Evolutionary conservation across 2,888 invertebrate species (phyloP).

Genomic region (Thymelicus sylvestris): DNA sequence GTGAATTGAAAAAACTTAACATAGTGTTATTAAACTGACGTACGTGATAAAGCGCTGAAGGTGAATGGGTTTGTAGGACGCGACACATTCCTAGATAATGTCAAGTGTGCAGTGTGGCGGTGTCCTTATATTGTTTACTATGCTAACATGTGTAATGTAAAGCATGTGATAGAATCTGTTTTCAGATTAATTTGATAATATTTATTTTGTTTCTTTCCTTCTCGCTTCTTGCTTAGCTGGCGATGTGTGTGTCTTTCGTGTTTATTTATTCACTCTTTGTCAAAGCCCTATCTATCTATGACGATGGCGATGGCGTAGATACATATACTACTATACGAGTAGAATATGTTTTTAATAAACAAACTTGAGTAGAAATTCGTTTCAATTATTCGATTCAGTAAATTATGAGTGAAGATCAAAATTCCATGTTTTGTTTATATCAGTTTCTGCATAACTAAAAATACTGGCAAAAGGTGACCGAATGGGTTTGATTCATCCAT

Average conservation of each 20-base stretch:
- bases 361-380: too few relatives aligned
- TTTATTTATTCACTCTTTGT: too few relatives aligned
- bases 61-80: conserved; percentile 35
- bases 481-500: conserved; percentile 1
- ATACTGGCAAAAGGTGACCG: not conserved
- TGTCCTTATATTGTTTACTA: conserved; percentile 24
- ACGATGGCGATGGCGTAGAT: too few relatives aligned
- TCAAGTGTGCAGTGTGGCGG: conserved; percentile 17
- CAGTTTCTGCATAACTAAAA: too few relatives aligned
- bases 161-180: not conserved
- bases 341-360: too few relatives aligned
- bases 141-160: conserved; percentile 11
- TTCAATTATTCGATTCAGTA: too few relatives aligned
- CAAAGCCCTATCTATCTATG: too few relatives aligned
- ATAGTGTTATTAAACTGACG: conserved; percentile 12
- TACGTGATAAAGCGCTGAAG: conserved; percentile 26
- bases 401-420: too few relatives aligned
- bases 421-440: too few relatives aligned
- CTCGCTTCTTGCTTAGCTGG: not conserved
- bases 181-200: not conserved
- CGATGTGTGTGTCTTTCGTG: not conserved
- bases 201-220: not conserved
- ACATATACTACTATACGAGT: too few relatives aligned
- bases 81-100: conserved; percentile 31
- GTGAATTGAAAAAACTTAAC: conserved; percentile 1